Percentiles rank a stretch among this genome's conserved stretches.
Conservation (phyloP, 2,888 invertebrate genomes). For the Elegia similella region DNA sequence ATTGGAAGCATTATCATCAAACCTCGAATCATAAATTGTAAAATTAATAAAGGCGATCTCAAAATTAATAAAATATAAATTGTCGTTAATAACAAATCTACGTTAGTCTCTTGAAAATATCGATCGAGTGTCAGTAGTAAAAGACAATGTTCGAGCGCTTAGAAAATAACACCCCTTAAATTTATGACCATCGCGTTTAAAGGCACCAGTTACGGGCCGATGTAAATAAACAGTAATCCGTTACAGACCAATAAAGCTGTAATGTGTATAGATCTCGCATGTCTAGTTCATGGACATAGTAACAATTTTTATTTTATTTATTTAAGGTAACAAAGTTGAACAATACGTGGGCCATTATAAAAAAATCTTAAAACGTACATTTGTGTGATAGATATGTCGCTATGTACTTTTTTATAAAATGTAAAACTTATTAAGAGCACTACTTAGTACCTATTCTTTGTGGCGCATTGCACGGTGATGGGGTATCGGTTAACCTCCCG, state of each 20-base stretch:
- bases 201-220: slow-evolving; percentile 11
- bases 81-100: slow-evolving; percentile 10
- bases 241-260: slow-evolving; percentile 6
- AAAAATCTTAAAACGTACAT: too few species aligned
- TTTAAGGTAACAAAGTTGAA: too few species aligned
- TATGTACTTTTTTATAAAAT: too few species aligned
- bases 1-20: neutral
- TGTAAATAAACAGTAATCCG: slow-evolving; percentile 16
- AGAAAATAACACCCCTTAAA: slow-evolving; percentile 15
- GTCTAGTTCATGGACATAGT: neutral
- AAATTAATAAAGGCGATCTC: neutral
- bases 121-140: slow-evolving; percentile 11
- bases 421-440: too few species aligned
- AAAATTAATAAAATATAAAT: slow-evolving; percentile 12
- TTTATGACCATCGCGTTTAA: slow-evolving; percentile 10
- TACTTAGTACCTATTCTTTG: too few species aligned
- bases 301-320: too few species aligned
- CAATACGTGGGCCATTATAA: too few species aligned
- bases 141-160: slow-evolving; percentile 14
- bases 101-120: slow-evolving; percentile 10
- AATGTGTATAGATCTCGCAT: neutral
- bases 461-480: too few species aligned
- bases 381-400: too few species aligned
- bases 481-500: too few species aligned
- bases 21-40: neutral